Evolutionary conservation across 1,140 invertebrate genomes (phyloP).

Genomic region (Triops longicaudatus): DNA sequence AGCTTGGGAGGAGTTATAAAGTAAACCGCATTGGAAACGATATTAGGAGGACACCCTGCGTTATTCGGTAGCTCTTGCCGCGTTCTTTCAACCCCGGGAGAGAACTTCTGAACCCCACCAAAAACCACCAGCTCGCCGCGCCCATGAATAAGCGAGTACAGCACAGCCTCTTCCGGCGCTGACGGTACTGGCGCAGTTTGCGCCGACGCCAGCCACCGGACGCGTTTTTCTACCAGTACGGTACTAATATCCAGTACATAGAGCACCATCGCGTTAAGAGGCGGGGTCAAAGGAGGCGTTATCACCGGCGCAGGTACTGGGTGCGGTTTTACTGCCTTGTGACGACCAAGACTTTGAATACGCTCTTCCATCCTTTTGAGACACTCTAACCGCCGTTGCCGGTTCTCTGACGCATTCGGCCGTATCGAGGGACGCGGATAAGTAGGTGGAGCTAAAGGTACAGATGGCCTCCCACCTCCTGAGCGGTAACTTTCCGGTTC

Average conservation of each 20-base stretch:
- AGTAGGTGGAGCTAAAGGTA: slow-evolving; percentile 17
- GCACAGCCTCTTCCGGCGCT: slow-evolving; percentile 74
- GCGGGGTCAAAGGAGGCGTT: slow-evolving; percentile 22
- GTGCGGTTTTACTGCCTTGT: slow-evolving; percentile 23
- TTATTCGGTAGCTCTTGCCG: slow-evolving; percentile 40
- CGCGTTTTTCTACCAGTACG: slow-evolving; percentile 46
- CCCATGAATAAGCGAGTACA: slow-evolving; percentile 80
- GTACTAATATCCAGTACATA: slow-evolving; percentile 78
- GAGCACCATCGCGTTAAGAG: slow-evolving; percentile 58
- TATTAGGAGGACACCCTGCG: slow-evolving; percentile 41
- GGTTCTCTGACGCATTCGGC: slow-evolving; percentile 42
- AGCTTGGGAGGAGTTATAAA: slow-evolving; percentile 65
- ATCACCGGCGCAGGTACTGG: slow-evolving; percentile 20
- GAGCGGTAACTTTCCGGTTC: neutral
- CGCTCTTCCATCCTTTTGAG: slow-evolving; percentile 52
- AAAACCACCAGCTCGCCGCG: slow-evolving; percentile 89
- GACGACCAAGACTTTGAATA: slow-evolving; percentile 36
- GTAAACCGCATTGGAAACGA: slow-evolving; percentile 69
- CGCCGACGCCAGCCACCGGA: slow-evolving; percentile 65
- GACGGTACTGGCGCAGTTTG: slow-evolving; percentile 44
- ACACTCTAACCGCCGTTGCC: slow-evolving; percentile 52
- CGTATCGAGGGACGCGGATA: slow-evolving; percentile 37
- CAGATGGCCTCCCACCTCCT: slow-evolving; percentile 16
- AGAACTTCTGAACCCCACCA: slow-evolving; percentile 78
- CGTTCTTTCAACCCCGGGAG: slow-evolving; percentile 28